These are phyloP conservation scores for Dryobota labecula DNA, from an alignment of 2,888 invertebrate species.

Conservation along the genomic window DNA sequence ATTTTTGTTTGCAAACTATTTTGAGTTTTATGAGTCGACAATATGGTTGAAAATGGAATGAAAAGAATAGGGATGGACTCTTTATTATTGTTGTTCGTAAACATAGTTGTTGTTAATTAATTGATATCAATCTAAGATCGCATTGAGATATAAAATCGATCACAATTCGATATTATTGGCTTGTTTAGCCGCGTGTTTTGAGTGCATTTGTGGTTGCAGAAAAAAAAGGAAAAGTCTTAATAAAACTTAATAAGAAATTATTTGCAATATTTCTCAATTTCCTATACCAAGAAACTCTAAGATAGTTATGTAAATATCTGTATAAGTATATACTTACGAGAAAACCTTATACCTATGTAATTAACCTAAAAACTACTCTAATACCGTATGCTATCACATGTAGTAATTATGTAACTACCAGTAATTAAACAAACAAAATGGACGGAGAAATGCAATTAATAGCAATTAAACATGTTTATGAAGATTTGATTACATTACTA, in stretches of 20 bases:
- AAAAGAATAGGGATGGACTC: background rate
- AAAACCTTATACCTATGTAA: background rate
- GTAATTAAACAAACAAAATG: constrained; percentile 53
- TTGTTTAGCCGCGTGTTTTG: constrained; percentile 18
- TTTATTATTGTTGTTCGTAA: constrained; percentile 54
- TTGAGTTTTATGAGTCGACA: accelerated
- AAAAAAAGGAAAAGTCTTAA: background rate
- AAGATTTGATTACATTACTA: constrained; percentile 53
- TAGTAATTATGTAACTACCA: constrained; percentile 42
- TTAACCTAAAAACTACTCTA: constrained; percentile 31
- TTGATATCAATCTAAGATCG: constrained; percentile 63
- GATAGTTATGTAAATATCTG: background rate
- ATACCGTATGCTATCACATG: constrained; percentile 27
- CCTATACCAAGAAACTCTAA: constrained; percentile 16
- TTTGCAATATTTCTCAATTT: background rate
- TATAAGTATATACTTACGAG: background rate
- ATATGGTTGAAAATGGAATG: constrained; percentile 24
- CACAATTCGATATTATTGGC: constrained; percentile 47
- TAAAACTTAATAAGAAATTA: background rate
- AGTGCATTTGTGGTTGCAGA: background rate
- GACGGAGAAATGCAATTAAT: constrained; percentile 65
- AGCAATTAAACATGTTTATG: constrained; percentile 54
- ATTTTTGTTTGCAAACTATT: background rate
- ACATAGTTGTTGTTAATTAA: constrained; percentile 63
- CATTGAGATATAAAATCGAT: constrained; percentile 53